A percentile compares a stretch with the other conserved stretches of the same genome.
phyloP scores from a whole-genome alignment of 1,140 invertebrate genomes.

The Drosophila mayri region DNA sequence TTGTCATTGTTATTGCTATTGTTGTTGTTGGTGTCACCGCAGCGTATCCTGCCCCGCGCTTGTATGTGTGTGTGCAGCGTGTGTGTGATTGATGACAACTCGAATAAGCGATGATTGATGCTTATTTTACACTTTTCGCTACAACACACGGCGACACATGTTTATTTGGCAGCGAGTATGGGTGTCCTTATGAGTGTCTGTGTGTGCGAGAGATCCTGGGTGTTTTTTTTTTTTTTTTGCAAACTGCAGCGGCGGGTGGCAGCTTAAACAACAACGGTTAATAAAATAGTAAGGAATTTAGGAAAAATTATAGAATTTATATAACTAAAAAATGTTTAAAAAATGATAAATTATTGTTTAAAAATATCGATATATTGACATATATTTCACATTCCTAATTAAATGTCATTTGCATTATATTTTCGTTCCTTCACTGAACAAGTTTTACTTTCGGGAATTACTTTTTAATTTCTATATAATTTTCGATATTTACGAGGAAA shows the following conservation, averaged over 20 bases:
- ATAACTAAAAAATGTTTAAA: too few relatives aligned
- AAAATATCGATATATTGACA: neutral
- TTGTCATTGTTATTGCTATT: constrained; percentile 35
- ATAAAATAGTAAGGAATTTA: neutral
- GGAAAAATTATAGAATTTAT: too few relatives aligned
- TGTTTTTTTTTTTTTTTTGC: constrained; percentile 20
- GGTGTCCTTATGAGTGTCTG: constrained; percentile 20
- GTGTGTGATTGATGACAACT: constrained; percentile 83
- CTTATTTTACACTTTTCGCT: constrained; percentile 83
- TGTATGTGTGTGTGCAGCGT: constrained; percentile 58
- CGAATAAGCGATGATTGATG: constrained; percentile 84
- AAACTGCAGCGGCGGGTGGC: constrained; percentile 20
- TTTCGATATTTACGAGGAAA: neutral
- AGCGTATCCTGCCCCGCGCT: constrained; percentile 33
- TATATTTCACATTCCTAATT: neutral
- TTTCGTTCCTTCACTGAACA: neutral
- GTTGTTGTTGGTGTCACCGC: constrained; percentile 53
- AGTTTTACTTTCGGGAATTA: neutral
- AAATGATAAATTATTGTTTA: too few relatives aligned
- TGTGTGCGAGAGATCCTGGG: constrained; percentile 25
- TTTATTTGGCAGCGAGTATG: constrained; percentile 62
- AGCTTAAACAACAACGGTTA: constrained; percentile 1
- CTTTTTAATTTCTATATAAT: neutral
- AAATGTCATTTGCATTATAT: too few relatives aligned
- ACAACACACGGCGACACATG: constrained; percentile 80